These are phyloP conservation scores for Lepidurus packardi DNA, from an alignment of 1,140 invertebrate species.

Conservation along the genomic window DNA sequence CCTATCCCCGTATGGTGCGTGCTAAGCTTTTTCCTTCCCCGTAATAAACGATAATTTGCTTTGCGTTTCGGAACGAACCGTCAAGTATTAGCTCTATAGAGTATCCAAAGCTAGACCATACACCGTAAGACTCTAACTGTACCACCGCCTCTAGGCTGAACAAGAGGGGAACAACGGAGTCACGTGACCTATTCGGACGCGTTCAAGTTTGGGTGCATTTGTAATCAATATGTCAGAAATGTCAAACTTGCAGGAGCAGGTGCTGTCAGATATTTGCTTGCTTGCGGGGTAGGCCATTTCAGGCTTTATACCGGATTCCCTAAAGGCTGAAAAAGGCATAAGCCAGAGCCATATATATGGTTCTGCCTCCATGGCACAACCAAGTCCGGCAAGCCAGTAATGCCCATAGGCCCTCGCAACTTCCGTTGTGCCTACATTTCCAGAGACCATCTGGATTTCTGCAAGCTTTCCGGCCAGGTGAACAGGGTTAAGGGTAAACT, in stretches of 20 bases:
- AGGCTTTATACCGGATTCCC: not conserved
- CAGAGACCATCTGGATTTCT: too few species aligned
- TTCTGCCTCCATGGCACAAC: too few species aligned
- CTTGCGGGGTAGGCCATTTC: not conserved
- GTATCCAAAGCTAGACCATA: not conserved
- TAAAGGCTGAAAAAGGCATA: not conserved
- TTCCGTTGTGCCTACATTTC: too few species aligned
- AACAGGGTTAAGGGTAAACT: too few species aligned
- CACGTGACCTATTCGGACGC: too few species aligned
- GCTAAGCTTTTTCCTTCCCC: not conserved
- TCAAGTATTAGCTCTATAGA: not conserved
- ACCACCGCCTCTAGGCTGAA: too few species aligned
- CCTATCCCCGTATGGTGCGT: conserved; percentile 7
- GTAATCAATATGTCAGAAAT: not conserved
- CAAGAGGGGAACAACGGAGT: too few species aligned
- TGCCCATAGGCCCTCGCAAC: too few species aligned
- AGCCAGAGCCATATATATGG: too few species aligned
- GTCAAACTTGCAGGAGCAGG: not conserved
- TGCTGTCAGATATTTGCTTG: not conserved
- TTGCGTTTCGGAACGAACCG: not conserved
- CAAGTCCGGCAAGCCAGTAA: too few species aligned
- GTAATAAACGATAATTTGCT: not conserved
- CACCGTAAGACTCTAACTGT: too few species aligned
- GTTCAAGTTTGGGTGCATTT: not conserved
- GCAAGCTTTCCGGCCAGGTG: too few species aligned